phyloP scores from a whole-genome alignment of 1,140 invertebrate genomes.

The Sitophilus oryzae region DNA sequence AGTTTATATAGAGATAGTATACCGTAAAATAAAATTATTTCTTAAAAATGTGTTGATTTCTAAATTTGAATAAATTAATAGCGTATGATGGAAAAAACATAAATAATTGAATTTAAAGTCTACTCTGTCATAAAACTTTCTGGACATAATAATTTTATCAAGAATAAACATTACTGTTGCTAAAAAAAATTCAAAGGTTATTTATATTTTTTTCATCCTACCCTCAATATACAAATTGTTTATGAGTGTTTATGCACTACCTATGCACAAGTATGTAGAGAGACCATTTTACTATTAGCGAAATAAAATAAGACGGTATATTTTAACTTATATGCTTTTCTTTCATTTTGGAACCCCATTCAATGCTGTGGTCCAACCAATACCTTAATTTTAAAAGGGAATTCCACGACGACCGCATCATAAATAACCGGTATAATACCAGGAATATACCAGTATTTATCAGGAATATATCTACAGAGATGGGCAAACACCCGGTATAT shows the following conservation, averaged over 20 bases:
- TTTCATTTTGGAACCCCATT: too few species aligned
- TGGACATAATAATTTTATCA: not conserved
- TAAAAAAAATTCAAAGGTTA: too few species aligned
- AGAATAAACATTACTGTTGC: not conserved
- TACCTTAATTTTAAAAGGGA: too few species aligned
- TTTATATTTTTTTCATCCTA: too few species aligned
- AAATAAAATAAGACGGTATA: conserved; percentile 11
- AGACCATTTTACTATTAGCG: conserved; percentile 17
- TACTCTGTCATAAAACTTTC: not conserved
- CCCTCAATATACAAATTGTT: conserved; percentile 13
- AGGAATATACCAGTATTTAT: too few species aligned
- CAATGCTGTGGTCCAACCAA: too few species aligned
- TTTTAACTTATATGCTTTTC: too few species aligned
- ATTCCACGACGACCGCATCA: too few species aligned
- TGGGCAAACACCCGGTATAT: too few species aligned
- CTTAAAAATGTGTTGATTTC: not conserved
- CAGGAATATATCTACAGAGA: too few species aligned
- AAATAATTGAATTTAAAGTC: not conserved
- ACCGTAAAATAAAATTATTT: not conserved
- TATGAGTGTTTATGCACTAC: conserved; percentile 16
- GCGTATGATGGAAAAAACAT: not conserved
- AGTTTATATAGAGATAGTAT: not conserved
- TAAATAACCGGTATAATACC: too few species aligned
- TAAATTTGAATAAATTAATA: not conserved
- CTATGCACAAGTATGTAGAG: conserved; percentile 24